Conservation (phyloP, 1,140 invertebrate species). For the Vanessa atalanta region DNA sequence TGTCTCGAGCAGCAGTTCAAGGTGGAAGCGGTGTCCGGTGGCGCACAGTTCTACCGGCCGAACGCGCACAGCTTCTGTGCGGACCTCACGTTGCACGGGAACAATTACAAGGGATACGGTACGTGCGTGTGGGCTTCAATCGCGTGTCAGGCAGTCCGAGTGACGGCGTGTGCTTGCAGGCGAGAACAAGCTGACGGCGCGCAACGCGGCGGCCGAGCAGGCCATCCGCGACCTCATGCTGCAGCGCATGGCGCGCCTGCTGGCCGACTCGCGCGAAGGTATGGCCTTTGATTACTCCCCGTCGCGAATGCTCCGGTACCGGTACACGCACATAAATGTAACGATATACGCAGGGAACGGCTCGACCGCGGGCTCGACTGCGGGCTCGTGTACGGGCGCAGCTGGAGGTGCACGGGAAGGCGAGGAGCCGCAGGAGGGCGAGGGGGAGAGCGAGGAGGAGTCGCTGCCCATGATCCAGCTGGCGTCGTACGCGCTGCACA, state of each 20-base stretch:
- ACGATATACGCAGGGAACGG: too few relatives aligned
- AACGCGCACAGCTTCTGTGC: conserved; percentile 61
- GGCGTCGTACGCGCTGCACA: conserved; percentile 88
- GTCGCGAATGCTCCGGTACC: neutral
- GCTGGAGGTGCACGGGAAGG: neutral
- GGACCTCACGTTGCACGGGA: conserved; percentile 61
- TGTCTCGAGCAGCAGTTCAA: conserved; percentile 54
- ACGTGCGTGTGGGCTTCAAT: conserved; percentile 7
- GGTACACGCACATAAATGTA: too few relatives aligned
- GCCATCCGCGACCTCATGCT: conserved; percentile 86
- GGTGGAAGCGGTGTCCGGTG: conserved; percentile 46
- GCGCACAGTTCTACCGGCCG: conserved; percentile 42
- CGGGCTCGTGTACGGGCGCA: too few relatives aligned
- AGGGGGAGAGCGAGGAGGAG: conserved; percentile 56
- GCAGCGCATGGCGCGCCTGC: conserved; percentile 81
- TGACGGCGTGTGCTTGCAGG: conserved; percentile 49
- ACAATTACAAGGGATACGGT: conserved; percentile 70
- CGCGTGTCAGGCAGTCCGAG: too few relatives aligned
- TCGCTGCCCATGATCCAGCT: conserved; percentile 87
- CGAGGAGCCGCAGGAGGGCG: neutral
- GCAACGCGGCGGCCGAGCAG: conserved; percentile 86
- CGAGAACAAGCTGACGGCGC: conserved; percentile 79
- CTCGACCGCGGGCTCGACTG: too few relatives aligned
- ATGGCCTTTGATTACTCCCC: too few relatives aligned
- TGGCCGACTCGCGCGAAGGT: conserved; percentile 1